A percentile compares a stretch with the other conserved stretches of the same genome.
Conservation (phyloP, 2,888 invertebrate species). For the Osmoderma eremita region DNA sequence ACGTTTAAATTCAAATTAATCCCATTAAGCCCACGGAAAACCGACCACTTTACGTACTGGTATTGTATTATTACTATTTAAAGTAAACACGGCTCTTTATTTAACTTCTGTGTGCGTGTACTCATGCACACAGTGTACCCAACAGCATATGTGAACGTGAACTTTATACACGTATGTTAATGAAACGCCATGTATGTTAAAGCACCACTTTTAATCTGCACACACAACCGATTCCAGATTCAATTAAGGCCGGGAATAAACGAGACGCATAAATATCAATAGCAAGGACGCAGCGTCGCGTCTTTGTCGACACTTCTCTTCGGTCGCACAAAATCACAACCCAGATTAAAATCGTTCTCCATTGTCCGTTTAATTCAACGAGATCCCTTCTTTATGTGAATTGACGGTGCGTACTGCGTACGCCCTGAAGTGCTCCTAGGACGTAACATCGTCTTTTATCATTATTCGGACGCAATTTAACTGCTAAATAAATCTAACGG, state of each 20-base stretch:
- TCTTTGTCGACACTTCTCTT: conserved; percentile 6
- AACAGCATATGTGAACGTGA: too few species aligned
- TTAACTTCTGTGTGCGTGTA: too few species aligned
- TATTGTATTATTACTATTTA: too few species aligned
- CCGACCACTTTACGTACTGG: too few species aligned
- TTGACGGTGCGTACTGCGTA: background rate
- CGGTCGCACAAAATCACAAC: background rate
- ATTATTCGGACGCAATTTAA: conserved; percentile 27
- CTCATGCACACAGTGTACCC: too few species aligned
- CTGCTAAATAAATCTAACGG: conserved; percentile 22
- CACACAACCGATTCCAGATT: conserved; percentile 10
- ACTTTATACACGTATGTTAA: too few species aligned
- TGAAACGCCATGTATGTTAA: conserved; percentile 6
- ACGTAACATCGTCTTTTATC: conserved; percentile 18
- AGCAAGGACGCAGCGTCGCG: conserved; percentile 6
- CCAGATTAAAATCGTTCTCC: conserved; percentile 13
- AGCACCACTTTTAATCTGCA: conserved; percentile 10
- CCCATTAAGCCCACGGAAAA: too few species aligned
- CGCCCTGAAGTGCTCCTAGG: background rate
- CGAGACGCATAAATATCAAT: conserved; percentile 29
- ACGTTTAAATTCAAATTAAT: too few species aligned
- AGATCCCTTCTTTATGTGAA: background rate
- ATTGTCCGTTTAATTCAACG: conserved; percentile 10
- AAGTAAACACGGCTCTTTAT: too few species aligned
- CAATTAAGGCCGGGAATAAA: conserved; percentile 20